Conservation (phyloP, 2,888 invertebrate species). For the Torymus tubicola region DNA sequence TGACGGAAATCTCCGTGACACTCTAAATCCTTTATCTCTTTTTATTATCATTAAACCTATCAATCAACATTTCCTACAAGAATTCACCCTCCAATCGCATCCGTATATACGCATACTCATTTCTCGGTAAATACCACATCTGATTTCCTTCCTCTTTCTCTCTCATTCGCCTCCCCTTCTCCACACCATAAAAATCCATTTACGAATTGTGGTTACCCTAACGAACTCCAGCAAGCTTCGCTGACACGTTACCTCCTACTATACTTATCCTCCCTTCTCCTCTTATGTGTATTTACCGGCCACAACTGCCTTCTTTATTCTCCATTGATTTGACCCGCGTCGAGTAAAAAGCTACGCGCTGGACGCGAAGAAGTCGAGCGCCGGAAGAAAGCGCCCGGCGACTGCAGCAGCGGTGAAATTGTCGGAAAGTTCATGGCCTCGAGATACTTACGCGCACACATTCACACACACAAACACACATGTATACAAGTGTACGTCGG, state of each 20-base stretch:
- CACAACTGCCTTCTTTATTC: conserved; percentile 36
- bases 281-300: conserved; percentile 8
- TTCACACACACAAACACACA: conserved; percentile 19
- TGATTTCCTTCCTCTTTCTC: too few species aligned
- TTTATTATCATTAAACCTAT: background rate
- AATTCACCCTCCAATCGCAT: background rate
- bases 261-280: background rate
- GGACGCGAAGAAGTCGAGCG: conserved; percentile 51
- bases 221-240: conserved; percentile 9
- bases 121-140: background rate
- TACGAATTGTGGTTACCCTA: conserved; percentile 35
- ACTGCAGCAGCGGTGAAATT: conserved; percentile 60
- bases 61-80: background rate
- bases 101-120: background rate
- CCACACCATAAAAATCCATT: conserved; percentile 21
- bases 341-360: conserved; percentile 40
- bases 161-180: too few species aligned
- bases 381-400: conserved; percentile 50
- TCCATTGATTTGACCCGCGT: conserved; percentile 48
- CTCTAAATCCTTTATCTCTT: background rate
- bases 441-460: conserved; percentile 22
- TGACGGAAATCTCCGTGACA: too few species aligned
- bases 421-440: conserved; percentile 62
- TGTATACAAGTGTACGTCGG: conserved; percentile 42
- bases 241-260: background rate